Percentiles rank a stretch among this genome's conserved stretches.
phyloP scores from a whole-genome alignment of 2,888 invertebrate species.

The Sicus ferrugineus region DNA sequence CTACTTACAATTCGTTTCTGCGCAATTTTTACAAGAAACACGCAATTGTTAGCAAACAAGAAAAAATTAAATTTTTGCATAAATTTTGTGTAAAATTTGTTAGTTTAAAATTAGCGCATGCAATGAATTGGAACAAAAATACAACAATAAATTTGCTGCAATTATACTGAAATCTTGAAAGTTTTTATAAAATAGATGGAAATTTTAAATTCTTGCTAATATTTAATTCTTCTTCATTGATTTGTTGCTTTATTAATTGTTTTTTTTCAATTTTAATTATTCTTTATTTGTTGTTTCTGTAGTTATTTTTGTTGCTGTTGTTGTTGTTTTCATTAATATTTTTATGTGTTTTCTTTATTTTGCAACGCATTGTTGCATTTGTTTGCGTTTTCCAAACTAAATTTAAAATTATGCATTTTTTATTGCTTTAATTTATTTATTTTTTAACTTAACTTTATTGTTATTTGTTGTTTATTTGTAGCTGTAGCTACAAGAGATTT shows the following conservation, averaged over 20 bases:
- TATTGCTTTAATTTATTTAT: neutral
- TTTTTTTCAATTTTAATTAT: neutral
- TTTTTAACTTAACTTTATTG: neutral
- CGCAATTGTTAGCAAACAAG: neutral
- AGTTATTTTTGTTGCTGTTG: neutral
- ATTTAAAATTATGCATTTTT: neutral
- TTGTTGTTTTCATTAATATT: neutral
- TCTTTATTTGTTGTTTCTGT: neutral
- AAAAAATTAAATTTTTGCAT: neutral
- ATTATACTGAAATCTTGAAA: too few species aligned
- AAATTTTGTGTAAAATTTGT: too few species aligned
- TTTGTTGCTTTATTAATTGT: neutral
- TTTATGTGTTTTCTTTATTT: neutral
- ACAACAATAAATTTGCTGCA: neutral
- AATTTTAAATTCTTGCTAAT: too few species aligned
- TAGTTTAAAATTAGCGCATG: neutral
- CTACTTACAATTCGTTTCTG: neutral
- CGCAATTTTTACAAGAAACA: neutral
- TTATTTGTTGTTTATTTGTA: neutral
- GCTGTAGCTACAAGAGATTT: too few species aligned
- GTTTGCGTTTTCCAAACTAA: constrained; percentile 2
- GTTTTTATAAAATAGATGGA: too few species aligned
- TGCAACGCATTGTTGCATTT: neutral
- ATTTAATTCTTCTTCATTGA: neutral
- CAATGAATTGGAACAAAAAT: neutral